Percentiles rank a stretch among this genome's conserved stretches.
phyloP scores from a whole-genome alignment of 2,113 vertebrate genomes.

The Morone chrysops region DNA sequence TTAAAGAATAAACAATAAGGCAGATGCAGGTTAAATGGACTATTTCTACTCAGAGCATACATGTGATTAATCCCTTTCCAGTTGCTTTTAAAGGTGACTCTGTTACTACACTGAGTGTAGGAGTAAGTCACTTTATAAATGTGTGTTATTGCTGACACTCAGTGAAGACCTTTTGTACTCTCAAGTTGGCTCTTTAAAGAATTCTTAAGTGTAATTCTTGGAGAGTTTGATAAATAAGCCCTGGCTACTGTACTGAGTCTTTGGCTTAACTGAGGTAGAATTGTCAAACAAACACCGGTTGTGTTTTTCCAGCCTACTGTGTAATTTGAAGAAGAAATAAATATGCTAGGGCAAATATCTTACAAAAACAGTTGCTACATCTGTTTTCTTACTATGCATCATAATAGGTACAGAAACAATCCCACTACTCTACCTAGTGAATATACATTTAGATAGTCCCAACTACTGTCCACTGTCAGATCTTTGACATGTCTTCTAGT shows the following conservation, averaged over 20 bases:
- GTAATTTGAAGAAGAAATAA: background rate
- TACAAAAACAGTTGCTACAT: conserved; percentile 2
- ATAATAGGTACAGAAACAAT: conserved; percentile 8
- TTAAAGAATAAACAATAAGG: background rate
- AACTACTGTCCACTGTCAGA: conserved; percentile 64
- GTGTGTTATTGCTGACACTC: background rate
- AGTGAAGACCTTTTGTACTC: background rate
- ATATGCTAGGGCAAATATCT: background rate
- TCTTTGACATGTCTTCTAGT: conserved; percentile 80
- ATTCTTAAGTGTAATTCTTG: background rate
- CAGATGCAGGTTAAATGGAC: background rate
- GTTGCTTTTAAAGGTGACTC: background rate
- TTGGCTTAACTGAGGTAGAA: conserved; percentile 38
- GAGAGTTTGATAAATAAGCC: background rate
- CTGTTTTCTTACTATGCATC: background rate
- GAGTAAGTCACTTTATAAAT: background rate
- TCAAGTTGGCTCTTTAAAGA: background rate
- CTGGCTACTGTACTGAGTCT: background rate
- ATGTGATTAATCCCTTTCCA: background rate
- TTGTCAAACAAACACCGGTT: background rate
- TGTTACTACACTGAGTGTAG: no score
- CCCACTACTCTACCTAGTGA: background rate
- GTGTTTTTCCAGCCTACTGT: background rate
- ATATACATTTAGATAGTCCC: background rate
- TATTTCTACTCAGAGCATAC: background rate